Evolutionary conservation across 2,113 vertebrate genomes (phyloP).

Genomic region (Ageneiosus marmoratus): DNA sequence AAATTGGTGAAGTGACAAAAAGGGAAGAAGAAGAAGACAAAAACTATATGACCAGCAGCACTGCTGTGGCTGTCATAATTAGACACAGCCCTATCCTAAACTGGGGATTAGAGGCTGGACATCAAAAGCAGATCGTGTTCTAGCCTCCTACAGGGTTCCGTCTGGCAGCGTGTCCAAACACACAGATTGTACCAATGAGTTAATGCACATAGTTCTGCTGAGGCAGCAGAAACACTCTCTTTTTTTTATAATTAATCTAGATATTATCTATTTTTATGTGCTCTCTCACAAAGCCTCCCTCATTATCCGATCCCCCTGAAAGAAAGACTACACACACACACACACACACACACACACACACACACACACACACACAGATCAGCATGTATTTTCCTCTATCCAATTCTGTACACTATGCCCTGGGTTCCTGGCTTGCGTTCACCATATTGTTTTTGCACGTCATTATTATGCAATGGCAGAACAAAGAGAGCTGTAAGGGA

Average conservation of each 20-base stretch:
- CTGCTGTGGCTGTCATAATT: not conserved
- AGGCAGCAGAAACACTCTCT: constrained; percentile 29
- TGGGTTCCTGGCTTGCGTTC: constrained; percentile 8
- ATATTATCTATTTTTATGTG: not conserved
- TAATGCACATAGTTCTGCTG: constrained; percentile 32
- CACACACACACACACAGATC: not conserved
- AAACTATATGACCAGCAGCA: no score
- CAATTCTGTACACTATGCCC: not conserved
- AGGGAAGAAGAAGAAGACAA: no score
- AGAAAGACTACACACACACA: no score
- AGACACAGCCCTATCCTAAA: not conserved
- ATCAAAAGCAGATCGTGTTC: constrained; percentile 44
- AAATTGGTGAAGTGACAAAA: no score
- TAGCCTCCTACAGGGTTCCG: constrained; percentile 34
- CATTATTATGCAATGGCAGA: constrained; percentile 34
- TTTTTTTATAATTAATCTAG: constrained; percentile 14
- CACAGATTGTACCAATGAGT: constrained; percentile 25
- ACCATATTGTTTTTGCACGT: constrained; percentile 36
- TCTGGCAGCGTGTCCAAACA: constrained; percentile 37
- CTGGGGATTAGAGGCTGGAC: not conserved
- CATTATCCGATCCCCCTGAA: no score
- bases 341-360: not conserved
- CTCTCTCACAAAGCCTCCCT: not conserved
- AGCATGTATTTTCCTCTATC: not conserved
- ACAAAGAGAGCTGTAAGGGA: constrained; percentile 14